Evolutionary conservation across 1,140 invertebrate species (phyloP), one percentile per base, ranked within the genome.

Genomic region (Pseudachorutes palmiensis): DNA sequence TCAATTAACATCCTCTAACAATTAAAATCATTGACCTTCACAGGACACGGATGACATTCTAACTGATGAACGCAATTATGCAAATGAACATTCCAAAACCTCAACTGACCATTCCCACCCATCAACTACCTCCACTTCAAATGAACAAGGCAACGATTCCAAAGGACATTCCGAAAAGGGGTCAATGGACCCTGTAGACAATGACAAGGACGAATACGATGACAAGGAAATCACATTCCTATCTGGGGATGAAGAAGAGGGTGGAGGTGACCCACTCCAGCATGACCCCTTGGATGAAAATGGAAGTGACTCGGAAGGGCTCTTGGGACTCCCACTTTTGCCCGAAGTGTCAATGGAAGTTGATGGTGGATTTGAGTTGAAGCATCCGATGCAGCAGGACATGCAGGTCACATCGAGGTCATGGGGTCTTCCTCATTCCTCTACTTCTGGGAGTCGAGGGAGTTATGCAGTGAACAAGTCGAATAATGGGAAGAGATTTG

Each of bases 311-410:
- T 68, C 68, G 28, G 55, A 71, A 22, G 55, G 62, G n/a, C n/a
- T n/a, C n/a, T n/a, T n/a, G 22, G 65, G 66, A 32, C 70, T 66
- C 26, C 33, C 48, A 45, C 67, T 73, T 31, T 65, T 68, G 60
- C 72, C 72, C 1, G 72, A 73, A 65, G 72, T 73, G 14, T 70
- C 69, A 2, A 26, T 73, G 16, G 48, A 64, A 48, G 72, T 69
- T 36, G 61, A 41, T 16, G 51, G 51, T 5, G 9, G 9, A 9
- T 55, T 16, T 55, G 51, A 55, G 9, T 19, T 45, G 9, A 45
- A 45, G 36, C 36, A 45, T 19, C 19, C 19, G 36, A 45, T 45
- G 51, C 51, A 55, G 12, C 24, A 16, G 36, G 36, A 41, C 36
- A 41, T 9, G 51, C 51, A 55, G 51, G 51, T 16, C 24, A 12